Evolutionary conservation across 2,113 vertebrate species (phyloP).

Genomic region (Rhizomys pruinosus): DNA sequence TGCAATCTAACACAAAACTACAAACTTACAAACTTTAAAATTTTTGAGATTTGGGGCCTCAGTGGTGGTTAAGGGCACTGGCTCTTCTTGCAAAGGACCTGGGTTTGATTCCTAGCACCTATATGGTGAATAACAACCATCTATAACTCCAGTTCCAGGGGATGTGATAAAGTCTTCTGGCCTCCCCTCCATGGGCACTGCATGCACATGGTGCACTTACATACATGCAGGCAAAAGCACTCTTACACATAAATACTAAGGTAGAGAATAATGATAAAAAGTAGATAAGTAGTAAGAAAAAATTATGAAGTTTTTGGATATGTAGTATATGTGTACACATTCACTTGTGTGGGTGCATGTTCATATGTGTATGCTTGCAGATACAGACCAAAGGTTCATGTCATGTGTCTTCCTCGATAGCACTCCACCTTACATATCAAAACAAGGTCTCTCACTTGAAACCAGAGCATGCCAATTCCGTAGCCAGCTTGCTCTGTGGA

Average conservation of each 20-base stretch:
- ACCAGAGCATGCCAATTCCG: background rate
- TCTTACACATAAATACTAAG: too few species aligned
- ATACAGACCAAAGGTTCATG: background rate
- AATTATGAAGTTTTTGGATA: background rate
- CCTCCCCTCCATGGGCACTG: too few species aligned
- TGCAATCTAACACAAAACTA: background rate
- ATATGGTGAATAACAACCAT: too few species aligned
- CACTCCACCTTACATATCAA: background rate
- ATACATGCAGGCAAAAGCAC: too few species aligned
- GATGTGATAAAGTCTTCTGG: too few species aligned
- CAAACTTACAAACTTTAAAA: background rate
- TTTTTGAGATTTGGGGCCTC: background rate
- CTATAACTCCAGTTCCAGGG: too few species aligned
- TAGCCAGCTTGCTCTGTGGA: background rate
- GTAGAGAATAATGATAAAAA: too few species aligned
- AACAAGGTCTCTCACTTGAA: background rate
- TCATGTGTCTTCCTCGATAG: background rate
- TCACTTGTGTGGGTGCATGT: background rate
- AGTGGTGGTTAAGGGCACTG: too few species aligned
- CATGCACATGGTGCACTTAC: too few species aligned
- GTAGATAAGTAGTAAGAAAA: background rate
- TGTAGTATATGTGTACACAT: background rate
- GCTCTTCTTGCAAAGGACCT: too few species aligned
- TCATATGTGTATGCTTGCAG: background rate
- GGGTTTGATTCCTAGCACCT: too few species aligned